These are phyloP conservation scores for Phyllotis vaccarum DNA, from an alignment of 2,797 vertebrate species.

Conservation along the genomic window DNA sequence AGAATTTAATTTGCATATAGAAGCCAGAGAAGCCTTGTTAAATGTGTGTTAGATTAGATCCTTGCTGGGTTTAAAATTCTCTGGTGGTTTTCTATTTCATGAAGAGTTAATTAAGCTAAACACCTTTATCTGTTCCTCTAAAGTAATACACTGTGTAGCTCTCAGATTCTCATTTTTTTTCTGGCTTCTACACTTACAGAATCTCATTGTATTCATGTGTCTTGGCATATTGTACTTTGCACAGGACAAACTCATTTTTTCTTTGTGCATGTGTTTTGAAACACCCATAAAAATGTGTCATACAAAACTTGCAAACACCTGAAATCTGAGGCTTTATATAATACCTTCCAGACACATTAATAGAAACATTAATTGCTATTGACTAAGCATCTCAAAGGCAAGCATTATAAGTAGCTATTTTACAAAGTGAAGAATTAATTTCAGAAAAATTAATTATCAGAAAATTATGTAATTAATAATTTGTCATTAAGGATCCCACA, in stretches of 20 bases:
- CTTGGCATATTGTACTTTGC: background rate
- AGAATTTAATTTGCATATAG: background rate
- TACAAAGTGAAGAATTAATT: background rate
- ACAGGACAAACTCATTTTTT: background rate
- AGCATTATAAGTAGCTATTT: background rate
- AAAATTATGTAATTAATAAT: background rate
- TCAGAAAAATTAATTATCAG: background rate
- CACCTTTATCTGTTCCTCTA: background rate
- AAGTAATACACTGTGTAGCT: background rate
- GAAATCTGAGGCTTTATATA: background rate
- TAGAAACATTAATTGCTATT: background rate
- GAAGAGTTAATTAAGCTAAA: background rate
- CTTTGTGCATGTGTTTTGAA: background rate
- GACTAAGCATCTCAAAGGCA: background rate
- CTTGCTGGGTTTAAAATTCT: conserved; percentile 10
- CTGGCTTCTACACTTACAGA: background rate
- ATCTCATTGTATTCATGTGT: background rate
- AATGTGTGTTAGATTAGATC: background rate
- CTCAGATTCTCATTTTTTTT: background rate
- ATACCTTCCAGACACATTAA: background rate
- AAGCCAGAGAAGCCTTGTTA: background rate
- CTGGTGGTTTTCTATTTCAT: background rate
- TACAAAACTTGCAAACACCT: background rate
- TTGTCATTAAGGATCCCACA: background rate
- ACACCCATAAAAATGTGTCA: background rate